Base-by-base conservation (phyloP, 2,888 invertebrate genomes). In the Perithous albicinctus region DNA sequence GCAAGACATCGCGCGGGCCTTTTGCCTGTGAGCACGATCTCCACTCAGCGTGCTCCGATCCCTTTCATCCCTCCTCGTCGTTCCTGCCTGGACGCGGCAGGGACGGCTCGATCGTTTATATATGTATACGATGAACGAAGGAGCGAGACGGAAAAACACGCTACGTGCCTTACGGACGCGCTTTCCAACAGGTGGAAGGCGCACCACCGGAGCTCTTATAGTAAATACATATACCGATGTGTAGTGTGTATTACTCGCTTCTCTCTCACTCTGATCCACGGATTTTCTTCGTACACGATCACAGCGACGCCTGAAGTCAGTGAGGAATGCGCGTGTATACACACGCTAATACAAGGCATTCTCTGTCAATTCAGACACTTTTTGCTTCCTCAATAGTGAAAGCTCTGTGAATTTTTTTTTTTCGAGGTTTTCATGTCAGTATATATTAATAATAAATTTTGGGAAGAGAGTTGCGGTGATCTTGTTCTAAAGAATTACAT, bases 281-380 rank as follows among this genome's bases (percentile, higher is more conserved):
- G 15, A n/a, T 26, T 29, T 56, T 72, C 56, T 10, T n/a, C 20
- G 20, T 23, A 12, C 61, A 77, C 82, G 88, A 88, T 87, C 85
- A 86, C 84, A 88, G 86, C 87, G 88, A 85, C 87, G 82, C 84
- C 26, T 78, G 78, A 84, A 87, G 85, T 84, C 76, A 76, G 78
- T 85, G 64, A 79, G 88, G 89, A 89, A 90, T 89, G 89, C 87
- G 87, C 85, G 86, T 87, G 85, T 81, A 84, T 66, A 76, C 70
- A 78, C 59, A 72, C 54, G 46, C 32, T 64, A n/a, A 78, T 61
- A 66, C 61, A 54, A n/a, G n/a, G n/a, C n/a, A n/a, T n/a, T n/a
- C n/a, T n/a, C n/a, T n/a, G n/a, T n/a, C n/a, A n/a, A n/a, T n/a
- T n/a, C n/a, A n/a, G n/a, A n/a, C n/a, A n/a, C n/a, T n/a, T n/a